phyloP scores from a whole-genome alignment of 2,888 invertebrate genomes.

The Amblyteles armatorius region DNA sequence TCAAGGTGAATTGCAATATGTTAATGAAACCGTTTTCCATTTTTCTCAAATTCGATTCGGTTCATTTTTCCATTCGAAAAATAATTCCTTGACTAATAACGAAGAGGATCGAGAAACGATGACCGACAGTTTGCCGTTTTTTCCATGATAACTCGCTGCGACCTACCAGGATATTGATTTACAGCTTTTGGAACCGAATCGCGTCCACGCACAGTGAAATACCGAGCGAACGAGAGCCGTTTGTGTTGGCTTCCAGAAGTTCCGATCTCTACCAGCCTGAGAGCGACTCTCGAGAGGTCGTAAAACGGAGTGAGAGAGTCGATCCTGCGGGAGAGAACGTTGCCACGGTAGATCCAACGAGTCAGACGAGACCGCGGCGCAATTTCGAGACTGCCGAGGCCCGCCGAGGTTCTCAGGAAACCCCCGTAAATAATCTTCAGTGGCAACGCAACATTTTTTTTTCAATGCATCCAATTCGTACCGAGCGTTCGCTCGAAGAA shows the following conservation, averaged over 20 bases:
- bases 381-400: conserved; percentile 35
- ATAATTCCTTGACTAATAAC: no score
- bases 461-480: conserved; percentile 36
- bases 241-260: conserved; percentile 21
- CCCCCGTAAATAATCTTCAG: conserved; percentile 55
- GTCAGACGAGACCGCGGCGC: conserved; percentile 32
- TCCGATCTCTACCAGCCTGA: conserved; percentile 20
- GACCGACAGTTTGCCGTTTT: neutral
- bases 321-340: conserved; percentile 37
- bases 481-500: conserved; percentile 28
- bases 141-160: neutral
- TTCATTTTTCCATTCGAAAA: no score
- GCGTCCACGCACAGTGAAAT: conserved; percentile 6
- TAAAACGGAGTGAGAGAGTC: conserved; percentile 41
- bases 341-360: conserved; percentile 20
- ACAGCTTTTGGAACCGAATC: conserved; percentile 1
- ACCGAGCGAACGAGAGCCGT: neutral
- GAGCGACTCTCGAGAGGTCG: conserved; percentile 38
- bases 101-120: no score
- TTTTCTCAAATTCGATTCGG: no score
- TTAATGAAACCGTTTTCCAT: no score
- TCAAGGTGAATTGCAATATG: no score
- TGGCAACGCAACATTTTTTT: conserved; percentile 30
- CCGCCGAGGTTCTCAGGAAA: conserved; percentile 50
- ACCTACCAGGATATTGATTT: conserved; percentile 1